A percentile compares a stretch with the other conserved stretches of the same genome.
Evolutionary conservation across 2,888 invertebrate genomes (phyloP).

Genomic region (Rhogogaster chlorosoma): DNA sequence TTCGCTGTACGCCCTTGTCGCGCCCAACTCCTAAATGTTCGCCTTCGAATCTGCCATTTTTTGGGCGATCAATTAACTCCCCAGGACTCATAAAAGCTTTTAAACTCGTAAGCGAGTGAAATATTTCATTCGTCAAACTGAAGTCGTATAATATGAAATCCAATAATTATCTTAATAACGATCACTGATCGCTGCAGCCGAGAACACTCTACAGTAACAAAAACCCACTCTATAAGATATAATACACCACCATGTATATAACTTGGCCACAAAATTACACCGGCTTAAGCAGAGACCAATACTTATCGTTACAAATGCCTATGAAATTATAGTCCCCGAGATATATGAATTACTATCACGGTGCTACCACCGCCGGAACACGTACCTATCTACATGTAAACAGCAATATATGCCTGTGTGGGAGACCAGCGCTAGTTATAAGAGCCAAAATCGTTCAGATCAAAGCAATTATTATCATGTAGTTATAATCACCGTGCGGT

Average conservation of each 20-base stretch:
- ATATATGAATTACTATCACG: constrained; percentile 36
- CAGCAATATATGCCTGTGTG: not conserved
- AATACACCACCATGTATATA: not conserved
- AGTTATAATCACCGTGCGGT: not conserved
- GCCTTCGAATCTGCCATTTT: not conserved
- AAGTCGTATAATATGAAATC: not conserved
- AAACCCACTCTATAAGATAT: constrained; percentile 20
- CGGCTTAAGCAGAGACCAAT: constrained; percentile 42
- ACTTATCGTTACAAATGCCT: constrained; percentile 43
- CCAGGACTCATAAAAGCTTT: not conserved
- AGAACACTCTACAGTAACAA: constrained; percentile 23
- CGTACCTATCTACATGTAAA: no score
- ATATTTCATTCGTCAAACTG: not conserved
- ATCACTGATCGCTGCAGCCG: not conserved
- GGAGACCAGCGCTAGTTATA: not conserved
- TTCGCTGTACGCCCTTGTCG: no score
- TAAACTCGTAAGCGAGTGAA: not conserved
- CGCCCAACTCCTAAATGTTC: not conserved
- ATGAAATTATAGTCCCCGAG: constrained; percentile 14
- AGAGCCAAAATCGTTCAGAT: not conserved
- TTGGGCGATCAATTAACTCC: not conserved
- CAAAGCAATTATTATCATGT: not conserved
- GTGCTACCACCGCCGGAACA: constrained; percentile 27
- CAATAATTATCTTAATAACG: constrained; percentile 27
- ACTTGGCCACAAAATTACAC: constrained; percentile 31